Evolutionary conservation across 92 coral and sea anemone genomes (phyloP).

Genomic region (Virgularia gustaviana): DNA sequence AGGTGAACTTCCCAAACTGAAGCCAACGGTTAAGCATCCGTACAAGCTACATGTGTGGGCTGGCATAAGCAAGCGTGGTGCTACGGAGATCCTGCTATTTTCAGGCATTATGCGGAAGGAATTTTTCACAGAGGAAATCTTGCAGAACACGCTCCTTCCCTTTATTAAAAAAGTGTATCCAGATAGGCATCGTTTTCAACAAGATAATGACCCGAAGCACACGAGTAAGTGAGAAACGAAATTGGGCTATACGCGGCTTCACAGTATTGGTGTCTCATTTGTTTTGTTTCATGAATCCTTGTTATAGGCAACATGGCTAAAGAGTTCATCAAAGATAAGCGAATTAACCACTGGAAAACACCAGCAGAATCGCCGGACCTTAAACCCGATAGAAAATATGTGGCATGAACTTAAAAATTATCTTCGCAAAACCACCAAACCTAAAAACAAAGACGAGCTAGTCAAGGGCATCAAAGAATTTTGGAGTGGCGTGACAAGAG

Average conservation of each 20-base stretch:
- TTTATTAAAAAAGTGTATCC: conserved; percentile 20
- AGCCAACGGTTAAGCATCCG: too few species aligned
- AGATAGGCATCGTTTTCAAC: conserved; percentile 23
- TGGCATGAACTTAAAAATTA: conserved; percentile 5
- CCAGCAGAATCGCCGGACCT: conserved; percentile 20
- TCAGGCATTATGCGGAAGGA: too few species aligned
- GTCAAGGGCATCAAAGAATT: conserved; percentile 3
- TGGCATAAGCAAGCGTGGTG: too few species aligned
- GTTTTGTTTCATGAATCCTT: too few species aligned
- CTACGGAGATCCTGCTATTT: too few species aligned
- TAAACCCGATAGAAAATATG: neutral
- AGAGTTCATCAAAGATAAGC: neutral
- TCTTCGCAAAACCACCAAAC: conserved; percentile 6
- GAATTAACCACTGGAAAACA: conserved; percentile 19
- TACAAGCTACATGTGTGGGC: too few species aligned
- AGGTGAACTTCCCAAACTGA: too few species aligned
- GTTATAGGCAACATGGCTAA: conserved; percentile 17
- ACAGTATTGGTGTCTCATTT: too few species aligned
- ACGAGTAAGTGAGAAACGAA: neutral
- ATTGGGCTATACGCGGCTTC: neutral
- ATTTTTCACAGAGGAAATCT: neutral
- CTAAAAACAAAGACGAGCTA: too few species aligned
- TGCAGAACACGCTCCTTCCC: conserved; percentile 1
- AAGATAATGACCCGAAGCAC: too few species aligned
- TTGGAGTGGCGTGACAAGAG: too few species aligned